These are phyloP conservation scores for Rhopalosiphum nymphaeae DNA, from an alignment of 2,888 invertebrate species.

Conservation along the genomic window DNA sequence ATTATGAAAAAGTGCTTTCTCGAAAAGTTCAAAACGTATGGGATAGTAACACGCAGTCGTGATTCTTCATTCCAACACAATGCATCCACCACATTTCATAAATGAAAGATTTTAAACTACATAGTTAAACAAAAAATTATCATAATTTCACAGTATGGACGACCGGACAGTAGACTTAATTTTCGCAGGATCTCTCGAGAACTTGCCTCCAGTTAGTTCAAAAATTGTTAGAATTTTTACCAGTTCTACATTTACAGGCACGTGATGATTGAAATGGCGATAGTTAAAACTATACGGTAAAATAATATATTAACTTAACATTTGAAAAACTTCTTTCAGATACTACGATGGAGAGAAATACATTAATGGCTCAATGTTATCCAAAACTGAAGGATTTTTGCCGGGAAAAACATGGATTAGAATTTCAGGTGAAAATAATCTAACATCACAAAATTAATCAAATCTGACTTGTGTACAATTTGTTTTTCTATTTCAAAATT, in stretches of 20 bases:
- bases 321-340: constrained; percentile 75
- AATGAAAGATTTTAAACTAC: background rate
- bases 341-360: constrained; percentile 96
- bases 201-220: constrained; percentile 94
- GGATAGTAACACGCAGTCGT: constrained; percentile 31
- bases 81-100: background rate
- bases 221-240: constrained; percentile 99
- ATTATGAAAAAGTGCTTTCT: background rate
- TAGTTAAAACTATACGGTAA: background rate
- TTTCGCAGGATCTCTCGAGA: constrained; percentile 88
- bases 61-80: background rate
- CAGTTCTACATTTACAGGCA: constrained; percentile 98
- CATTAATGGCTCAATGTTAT: constrained; percentile 97
- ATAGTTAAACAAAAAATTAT: background rate
- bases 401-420: constrained; percentile 95
- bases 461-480: background rate
- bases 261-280: constrained; percentile 66
- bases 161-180: constrained; percentile 91
- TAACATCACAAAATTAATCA: background rate
- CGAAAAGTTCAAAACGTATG: constrained; percentile 16
- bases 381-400: constrained; percentile 97
- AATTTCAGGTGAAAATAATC: constrained; percentile 85
- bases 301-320: background rate
- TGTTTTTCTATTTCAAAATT: background rate
- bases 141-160: constrained; percentile 77